Conservation (phyloP, 2,888 invertebrate species). For the Idaea dimidiata region DNA sequence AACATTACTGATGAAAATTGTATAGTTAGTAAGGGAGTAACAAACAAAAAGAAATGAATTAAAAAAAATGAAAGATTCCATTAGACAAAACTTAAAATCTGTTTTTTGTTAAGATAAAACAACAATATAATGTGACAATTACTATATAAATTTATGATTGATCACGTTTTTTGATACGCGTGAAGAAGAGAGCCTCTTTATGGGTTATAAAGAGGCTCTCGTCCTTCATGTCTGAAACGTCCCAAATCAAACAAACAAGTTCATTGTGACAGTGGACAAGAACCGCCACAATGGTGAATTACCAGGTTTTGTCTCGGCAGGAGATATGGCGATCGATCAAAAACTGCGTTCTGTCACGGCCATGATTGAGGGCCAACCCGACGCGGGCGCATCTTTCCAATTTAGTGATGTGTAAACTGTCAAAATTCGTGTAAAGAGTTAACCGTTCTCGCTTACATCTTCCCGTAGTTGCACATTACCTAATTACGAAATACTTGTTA, state of each 20-base stretch:
- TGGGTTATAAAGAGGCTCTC: slow-evolving; percentile 15
- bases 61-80: background rate
- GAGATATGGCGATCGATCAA: slow-evolving; percentile 52
- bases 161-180: slow-evolving; percentile 17
- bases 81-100: background rate
- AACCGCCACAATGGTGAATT: slow-evolving; percentile 25
- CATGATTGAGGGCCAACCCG: slow-evolving; percentile 40
- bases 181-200: too few relatives aligned
- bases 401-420: slow-evolving; percentile 40
- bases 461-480: background rate
- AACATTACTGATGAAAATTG: too few relatives aligned
- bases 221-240: slow-evolving; percentile 11
- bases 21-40: too few relatives aligned
- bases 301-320: slow-evolving; percentile 29
- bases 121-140: background rate
- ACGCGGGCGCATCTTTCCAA: slow-evolving; percentile 41
- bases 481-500: background rate
- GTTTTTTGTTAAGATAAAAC: background rate
- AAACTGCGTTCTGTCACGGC: slow-evolving; percentile 36
- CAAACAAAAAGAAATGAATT: too few relatives aligned
- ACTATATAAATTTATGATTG: slow-evolving; percentile 5
- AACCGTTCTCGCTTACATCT: background rate
- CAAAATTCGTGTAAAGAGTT: slow-evolving; percentile 30
- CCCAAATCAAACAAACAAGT: slow-evolving; percentile 29
- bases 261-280: slow-evolving; percentile 22